Evolutionary conservation across 1,140 invertebrate species (phyloP).

Genomic region (Penaeus indicus): DNA sequence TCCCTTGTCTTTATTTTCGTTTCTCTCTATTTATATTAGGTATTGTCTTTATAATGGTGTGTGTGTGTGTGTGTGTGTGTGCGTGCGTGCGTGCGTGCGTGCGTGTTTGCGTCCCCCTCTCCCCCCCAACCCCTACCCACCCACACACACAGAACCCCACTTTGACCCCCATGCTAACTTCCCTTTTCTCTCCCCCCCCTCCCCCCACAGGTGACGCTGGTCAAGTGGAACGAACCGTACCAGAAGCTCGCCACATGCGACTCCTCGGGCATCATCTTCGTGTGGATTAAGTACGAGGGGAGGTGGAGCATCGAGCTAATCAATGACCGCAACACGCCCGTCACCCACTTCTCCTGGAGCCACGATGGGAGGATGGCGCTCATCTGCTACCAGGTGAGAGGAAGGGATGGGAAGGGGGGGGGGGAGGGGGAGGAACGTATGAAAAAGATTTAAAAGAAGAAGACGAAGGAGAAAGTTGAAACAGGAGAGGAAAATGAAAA

Average conservation of each 20-base stretch:
- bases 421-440: not conserved
- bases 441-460: not conserved
- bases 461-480: not conserved
- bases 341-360: slow-evolving; percentile 98
- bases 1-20: too few species aligned
- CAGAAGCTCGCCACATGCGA: slow-evolving; percentile 98
- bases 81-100: too few species aligned
- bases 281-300: slow-evolving; percentile 99
- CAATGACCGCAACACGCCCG: slow-evolving; percentile 96
- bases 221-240: slow-evolving; percentile 99
- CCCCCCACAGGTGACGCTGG: slow-evolving; percentile 85
- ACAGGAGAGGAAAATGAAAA: not conserved
- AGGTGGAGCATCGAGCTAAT: slow-evolving; percentile 99
- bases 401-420: not conserved
- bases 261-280: slow-evolving; percentile 97
- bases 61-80: too few species aligned
- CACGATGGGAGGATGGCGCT: slow-evolving; percentile 98
- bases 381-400: slow-evolving; percentile 93
- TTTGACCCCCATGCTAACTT: not conserved
- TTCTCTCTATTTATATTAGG: too few species aligned
- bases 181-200: slow-evolving; percentile 3
- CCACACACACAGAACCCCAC: too few species aligned
- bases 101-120: too few species aligned
- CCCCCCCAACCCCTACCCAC: not conserved
- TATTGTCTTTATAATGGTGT: too few species aligned